Evolutionary conservation across 2,113 vertebrate genomes (phyloP).

Genomic region (Phyllostomus discolor): DNA sequence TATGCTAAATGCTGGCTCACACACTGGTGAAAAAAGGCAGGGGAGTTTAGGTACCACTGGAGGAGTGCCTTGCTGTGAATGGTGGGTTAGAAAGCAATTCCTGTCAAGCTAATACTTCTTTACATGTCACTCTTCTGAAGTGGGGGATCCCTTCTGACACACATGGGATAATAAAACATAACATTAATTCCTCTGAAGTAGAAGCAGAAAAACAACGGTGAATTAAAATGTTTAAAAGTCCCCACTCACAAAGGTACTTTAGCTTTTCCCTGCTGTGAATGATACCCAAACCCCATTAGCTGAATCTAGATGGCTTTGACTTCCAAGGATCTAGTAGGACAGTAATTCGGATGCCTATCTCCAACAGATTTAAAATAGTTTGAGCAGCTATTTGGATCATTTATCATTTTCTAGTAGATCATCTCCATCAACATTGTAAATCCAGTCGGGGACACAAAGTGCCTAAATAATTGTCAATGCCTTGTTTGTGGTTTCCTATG

Average conservation of each 20-base stretch:
- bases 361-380: background rate
- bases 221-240: background rate
- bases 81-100: background rate
- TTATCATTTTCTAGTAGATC: background rate
- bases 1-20: background rate
- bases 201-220: background rate
- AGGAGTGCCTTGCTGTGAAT: background rate
- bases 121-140: background rate
- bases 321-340: background rate
- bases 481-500: background rate
- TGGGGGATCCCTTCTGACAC: background rate
- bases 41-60: background rate
- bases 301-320: background rate
- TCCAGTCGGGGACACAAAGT: background rate
- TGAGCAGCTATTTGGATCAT: background rate
- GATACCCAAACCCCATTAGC: background rate
- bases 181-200: background rate
- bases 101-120: background rate
- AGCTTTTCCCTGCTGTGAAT: background rate
- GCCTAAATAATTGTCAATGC: background rate
- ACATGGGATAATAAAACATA: background rate
- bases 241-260: background rate
- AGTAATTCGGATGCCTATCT: background rate
- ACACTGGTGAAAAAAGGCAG: background rate
- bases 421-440: background rate